phyloP scores from a whole-genome alignment of 2,113 vertebrate species.

The Corydoras maculifer region DNA sequence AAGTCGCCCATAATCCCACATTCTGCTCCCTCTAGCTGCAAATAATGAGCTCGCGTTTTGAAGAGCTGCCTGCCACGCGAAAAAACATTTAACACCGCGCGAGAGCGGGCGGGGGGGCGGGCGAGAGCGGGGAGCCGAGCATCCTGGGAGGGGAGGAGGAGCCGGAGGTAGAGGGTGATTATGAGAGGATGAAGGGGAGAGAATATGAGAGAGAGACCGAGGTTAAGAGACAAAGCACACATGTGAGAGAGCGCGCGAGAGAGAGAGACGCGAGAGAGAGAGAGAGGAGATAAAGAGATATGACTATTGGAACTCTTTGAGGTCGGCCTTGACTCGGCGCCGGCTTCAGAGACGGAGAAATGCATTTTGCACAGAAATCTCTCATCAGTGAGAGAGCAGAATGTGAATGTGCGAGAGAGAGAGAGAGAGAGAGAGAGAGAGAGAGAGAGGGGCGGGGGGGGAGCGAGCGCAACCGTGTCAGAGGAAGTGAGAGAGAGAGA shows the following conservation, averaged over 20 bases:
- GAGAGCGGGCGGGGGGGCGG: constrained; percentile 9
- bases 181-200: constrained; percentile 1
- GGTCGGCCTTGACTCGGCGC: constrained; percentile 33
- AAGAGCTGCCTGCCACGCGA: constrained; percentile 36
- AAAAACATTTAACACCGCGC: constrained; percentile 30
- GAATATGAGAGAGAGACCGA: constrained; percentile 10
- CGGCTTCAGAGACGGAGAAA: constrained; percentile 32
- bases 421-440: not conserved
- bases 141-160: not conserved
- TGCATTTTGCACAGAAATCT: constrained; percentile 35
- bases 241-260: not conserved
- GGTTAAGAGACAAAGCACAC: too few relatives aligned
- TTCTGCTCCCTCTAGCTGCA: constrained; percentile 39
- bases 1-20: constrained; percentile 40
- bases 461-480: not conserved
- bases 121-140: constrained; percentile 7
- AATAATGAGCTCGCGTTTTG: constrained; percentile 45
- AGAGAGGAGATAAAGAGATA: constrained; percentile 19
- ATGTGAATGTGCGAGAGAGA: constrained; percentile 8
- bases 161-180: constrained; percentile 5
- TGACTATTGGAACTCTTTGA: constrained; percentile 27
- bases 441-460: not conserved
- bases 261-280: not conserved
- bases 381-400: too few relatives aligned
- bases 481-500: constrained; percentile 10